phyloP scores from a whole-genome alignment of 1,140 invertebrate genomes.

The Drosophila tropicalis region DNA sequence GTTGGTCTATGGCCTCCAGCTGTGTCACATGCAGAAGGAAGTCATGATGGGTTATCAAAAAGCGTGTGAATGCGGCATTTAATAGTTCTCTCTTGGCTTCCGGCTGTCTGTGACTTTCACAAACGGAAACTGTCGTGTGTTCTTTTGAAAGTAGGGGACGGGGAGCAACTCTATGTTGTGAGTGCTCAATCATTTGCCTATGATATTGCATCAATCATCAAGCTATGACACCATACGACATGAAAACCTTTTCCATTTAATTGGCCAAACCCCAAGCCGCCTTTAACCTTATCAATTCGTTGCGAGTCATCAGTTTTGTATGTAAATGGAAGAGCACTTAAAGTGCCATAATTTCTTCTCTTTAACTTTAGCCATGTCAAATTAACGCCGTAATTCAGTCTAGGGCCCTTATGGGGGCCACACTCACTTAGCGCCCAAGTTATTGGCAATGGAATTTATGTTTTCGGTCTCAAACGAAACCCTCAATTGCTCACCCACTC shows the following conservation, averaged over 20 bases:
- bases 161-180: background rate
- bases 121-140: slow-evolving; percentile 14
- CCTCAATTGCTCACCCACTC: background rate
- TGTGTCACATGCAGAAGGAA: slow-evolving; percentile 33
- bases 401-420: slow-evolving; percentile 46
- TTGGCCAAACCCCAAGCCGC: slow-evolving; percentile 35
- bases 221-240: slow-evolving; percentile 57
- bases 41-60: slow-evolving; percentile 47
- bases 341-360: slow-evolving; percentile 21
- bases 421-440: slow-evolving; percentile 60
- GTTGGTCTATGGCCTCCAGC: slow-evolving; percentile 9
- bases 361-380: slow-evolving; percentile 39
- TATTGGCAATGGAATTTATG: slow-evolving; percentile 59
- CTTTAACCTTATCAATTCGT: slow-evolving; percentile 21
- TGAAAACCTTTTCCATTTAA: slow-evolving; percentile 74
- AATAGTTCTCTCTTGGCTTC: slow-evolving; percentile 16
- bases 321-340: slow-evolving; percentile 46
- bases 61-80: slow-evolving; percentile 28
- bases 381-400: slow-evolving; percentile 63
- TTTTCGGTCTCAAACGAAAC: slow-evolving; percentile 18
- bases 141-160: background rate
- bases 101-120: slow-evolving; percentile 16
- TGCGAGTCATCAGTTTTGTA: slow-evolving; percentile 51
- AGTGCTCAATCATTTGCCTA: slow-evolving; percentile 47
- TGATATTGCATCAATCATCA: slow-evolving; percentile 71